Conservation (phyloP, 23 tunicate species). For the Phallusia fumigata region DNA sequence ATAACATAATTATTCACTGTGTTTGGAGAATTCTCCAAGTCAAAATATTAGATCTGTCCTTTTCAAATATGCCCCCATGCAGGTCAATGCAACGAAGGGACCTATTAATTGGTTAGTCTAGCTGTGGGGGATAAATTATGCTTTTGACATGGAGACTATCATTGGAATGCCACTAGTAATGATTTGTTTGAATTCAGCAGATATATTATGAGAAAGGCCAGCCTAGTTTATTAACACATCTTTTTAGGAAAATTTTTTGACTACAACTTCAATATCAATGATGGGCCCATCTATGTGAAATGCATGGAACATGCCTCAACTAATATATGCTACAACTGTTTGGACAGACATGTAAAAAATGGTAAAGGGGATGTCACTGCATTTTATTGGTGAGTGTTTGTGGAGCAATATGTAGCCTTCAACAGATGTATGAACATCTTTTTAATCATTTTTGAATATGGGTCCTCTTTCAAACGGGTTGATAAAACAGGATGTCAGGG, state of each 20-base stretch:
- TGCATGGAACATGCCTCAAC: slow-evolving; percentile 80
- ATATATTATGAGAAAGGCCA: too few relatives aligned
- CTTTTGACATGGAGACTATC: too few relatives aligned
- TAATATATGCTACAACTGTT: slow-evolving; percentile 89
- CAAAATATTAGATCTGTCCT: too few relatives aligned
- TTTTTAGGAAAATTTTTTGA: slow-evolving; percentile 59
- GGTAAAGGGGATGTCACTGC: slow-evolving; percentile 80
- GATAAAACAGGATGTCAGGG: too few relatives aligned
- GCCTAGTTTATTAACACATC: background rate
- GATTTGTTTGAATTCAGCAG: too few relatives aligned
- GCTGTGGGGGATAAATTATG: too few relatives aligned
- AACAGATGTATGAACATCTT: background rate
- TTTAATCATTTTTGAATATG: background rate
- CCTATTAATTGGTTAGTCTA: too few relatives aligned
- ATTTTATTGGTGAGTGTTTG: slow-evolving; percentile 63
- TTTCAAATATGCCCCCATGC: too few relatives aligned
- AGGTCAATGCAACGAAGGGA: too few relatives aligned
- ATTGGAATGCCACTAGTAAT: too few relatives aligned
- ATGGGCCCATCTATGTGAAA: slow-evolving; percentile 73
- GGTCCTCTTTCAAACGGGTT: too few relatives aligned
- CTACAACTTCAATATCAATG: slow-evolving; percentile 63
- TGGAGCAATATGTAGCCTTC: too few relatives aligned
- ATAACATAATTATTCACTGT: background rate
- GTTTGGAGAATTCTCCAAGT: background rate
- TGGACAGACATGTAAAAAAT: slow-evolving; percentile 71